These are phyloP conservation scores for Amphimedon queenslandica DNA, from an alignment of 37 sponge, comb jelly and placozoan genomes.

Conservation along the genomic window DNA sequence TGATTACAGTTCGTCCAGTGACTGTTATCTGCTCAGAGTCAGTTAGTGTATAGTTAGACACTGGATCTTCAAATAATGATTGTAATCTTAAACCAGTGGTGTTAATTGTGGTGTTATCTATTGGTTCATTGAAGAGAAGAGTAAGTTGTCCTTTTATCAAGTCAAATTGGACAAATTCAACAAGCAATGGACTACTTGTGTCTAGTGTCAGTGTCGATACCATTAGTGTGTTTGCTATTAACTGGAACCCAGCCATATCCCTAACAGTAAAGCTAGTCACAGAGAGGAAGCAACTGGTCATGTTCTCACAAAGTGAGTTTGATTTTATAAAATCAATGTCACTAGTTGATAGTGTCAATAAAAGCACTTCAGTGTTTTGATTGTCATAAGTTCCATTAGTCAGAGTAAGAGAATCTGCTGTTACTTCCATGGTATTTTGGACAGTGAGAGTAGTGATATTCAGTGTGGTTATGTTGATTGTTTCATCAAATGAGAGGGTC, in stretches of 20 bases:
- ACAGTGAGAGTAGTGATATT: slow-evolving; percentile 37
- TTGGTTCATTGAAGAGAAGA: slow-evolving; percentile 74
- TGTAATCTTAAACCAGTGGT: slow-evolving; percentile 64
- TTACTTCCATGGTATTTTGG: slow-evolving; percentile 18
- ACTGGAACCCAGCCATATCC: slow-evolving; percentile 38
- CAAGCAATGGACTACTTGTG: slow-evolving; percentile 49
- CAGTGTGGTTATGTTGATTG: slow-evolving; percentile 45
- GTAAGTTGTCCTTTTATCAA: slow-evolving; percentile 50
- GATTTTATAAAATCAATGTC: slow-evolving; percentile 59
- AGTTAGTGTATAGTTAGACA: slow-evolving; percentile 43
- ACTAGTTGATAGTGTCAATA: slow-evolving; percentile 19
- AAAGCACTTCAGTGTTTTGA: slow-evolving; percentile 27
- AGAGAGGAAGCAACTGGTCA: slow-evolving; percentile 47
- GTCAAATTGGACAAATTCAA: slow-evolving; percentile 71
- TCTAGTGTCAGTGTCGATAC: slow-evolving; percentile 56
- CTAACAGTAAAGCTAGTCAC: slow-evolving; percentile 29
- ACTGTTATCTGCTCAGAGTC: slow-evolving; percentile 5
- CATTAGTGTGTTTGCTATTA: slow-evolving; percentile 27
- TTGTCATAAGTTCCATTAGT: slow-evolving; percentile 22
- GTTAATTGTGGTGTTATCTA: slow-evolving; percentile 49
- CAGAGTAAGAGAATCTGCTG: slow-evolving; percentile 11
- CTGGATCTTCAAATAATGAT: slow-evolving; percentile 66
- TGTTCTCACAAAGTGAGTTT: slow-evolving; percentile 23
- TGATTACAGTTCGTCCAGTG: slow-evolving; percentile 21
- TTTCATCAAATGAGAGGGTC: slow-evolving; percentile 63